Conservation (phyloP, 2,797 vertebrate genomes). For the Ataeniobius toweri region DNA sequence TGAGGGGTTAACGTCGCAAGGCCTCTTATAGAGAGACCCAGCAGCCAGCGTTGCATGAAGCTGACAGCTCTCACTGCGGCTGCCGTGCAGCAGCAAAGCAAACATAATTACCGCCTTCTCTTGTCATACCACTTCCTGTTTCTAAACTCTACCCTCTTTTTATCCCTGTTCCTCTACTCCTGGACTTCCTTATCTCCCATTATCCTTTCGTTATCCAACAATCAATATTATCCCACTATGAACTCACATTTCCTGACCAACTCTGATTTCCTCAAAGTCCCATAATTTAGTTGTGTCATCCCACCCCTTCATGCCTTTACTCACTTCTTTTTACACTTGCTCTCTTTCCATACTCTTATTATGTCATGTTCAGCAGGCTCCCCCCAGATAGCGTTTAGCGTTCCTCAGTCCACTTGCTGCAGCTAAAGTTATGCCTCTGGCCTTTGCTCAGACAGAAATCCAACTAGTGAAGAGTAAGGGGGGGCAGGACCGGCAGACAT, state of each 20-base stretch:
- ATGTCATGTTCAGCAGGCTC: constrained; percentile 74
- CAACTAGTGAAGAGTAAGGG: constrained; percentile 50
- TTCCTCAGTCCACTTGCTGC: constrained; percentile 73
- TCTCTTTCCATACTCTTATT: constrained; percentile 68
- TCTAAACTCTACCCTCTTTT: constrained; percentile 20
- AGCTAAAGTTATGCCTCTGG: constrained; percentile 72
- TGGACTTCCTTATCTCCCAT: constrained; percentile 65
- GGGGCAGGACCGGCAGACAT: constrained; percentile 58
- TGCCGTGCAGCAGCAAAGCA: constrained; percentile 54
- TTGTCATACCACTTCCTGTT: constrained; percentile 29
- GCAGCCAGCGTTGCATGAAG: constrained; percentile 41
- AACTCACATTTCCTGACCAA: not conserved
- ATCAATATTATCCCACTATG: constrained; percentile 51
- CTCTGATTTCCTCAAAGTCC: constrained; percentile 43
- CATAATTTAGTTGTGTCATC: constrained; percentile 45
- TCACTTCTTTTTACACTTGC: constrained; percentile 39
- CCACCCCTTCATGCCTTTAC: not conserved
- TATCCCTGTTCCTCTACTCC: constrained; percentile 49
- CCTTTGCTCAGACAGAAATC: constrained; percentile 72
- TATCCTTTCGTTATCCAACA: constrained; percentile 60
- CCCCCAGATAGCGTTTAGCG: constrained; percentile 73
- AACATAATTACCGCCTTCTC: constrained; percentile 59
- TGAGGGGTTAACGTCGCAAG: constrained; percentile 42
- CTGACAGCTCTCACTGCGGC: constrained; percentile 62
- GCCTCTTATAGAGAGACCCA: constrained; percentile 33